Conservation (phyloP, 1,140 invertebrate genomes). For the Ips typographus region DNA sequence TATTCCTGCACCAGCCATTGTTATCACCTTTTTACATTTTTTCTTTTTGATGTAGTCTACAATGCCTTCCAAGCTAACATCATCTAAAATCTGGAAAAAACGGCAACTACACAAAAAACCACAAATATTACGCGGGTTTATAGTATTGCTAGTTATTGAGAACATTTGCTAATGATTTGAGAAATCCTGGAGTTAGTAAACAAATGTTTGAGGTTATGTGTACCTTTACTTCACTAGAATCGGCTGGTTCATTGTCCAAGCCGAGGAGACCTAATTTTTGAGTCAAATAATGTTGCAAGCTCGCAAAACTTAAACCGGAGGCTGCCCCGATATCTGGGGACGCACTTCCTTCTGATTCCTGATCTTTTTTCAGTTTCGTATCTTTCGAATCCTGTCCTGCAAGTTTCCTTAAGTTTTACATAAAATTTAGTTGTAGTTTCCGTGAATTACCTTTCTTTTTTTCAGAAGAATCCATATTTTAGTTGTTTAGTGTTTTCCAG, state of each 20-base stretch:
- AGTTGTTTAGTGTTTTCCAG: too few relatives aligned
- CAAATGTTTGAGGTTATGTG: not conserved
- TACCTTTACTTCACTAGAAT: constrained; percentile 29
- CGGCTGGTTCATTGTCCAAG: constrained; percentile 32
- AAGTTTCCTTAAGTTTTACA: too few relatives aligned
- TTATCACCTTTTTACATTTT: constrained; percentile 84
- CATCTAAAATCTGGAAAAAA: constrained; percentile 55
- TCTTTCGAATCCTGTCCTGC: too few relatives aligned
- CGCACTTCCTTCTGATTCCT: not conserved
- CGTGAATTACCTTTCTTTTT: too few relatives aligned
- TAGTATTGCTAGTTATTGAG: too few relatives aligned
- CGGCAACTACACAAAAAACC: constrained; percentile 19
- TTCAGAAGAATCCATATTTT: too few relatives aligned
- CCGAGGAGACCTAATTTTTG: constrained; percentile 41
- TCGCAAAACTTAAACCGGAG: constrained; percentile 7
- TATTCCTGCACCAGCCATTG: constrained; percentile 92
- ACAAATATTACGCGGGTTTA: not conserved
- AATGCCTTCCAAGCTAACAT: constrained; percentile 67
- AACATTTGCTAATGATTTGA: too few relatives aligned
- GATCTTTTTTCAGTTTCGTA: too few relatives aligned
- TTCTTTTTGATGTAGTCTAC: constrained; percentile 70
- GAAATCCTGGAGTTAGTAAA: not conserved
- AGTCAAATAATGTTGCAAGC: constrained; percentile 35
- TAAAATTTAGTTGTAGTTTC: too few relatives aligned
- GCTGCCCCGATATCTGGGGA: constrained; percentile 7